These are phyloP conservation scores for Caenorhabditis doughertyi DNA, from an alignment of 2,888 invertebrate species.

Conservation along the genomic window DNA sequence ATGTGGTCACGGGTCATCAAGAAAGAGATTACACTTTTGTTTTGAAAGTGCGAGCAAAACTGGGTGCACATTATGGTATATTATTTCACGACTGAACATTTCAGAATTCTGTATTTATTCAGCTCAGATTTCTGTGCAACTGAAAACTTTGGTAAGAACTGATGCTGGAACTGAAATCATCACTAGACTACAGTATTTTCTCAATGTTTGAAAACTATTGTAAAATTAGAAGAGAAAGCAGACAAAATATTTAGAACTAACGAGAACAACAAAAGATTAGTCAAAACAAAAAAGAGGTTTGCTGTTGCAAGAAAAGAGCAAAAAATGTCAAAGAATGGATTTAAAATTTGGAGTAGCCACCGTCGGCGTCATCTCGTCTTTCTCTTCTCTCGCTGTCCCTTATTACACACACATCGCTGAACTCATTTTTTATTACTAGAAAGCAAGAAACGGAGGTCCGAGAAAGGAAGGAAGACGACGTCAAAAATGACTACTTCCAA, in stretches of 20 bases:
- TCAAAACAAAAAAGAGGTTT: slow-evolving; percentile 34
- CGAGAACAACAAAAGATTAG: slow-evolving; percentile 15
- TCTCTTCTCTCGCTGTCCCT: slow-evolving; percentile 20
- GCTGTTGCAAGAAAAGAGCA: slow-evolving; percentile 41
- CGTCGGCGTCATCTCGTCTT: slow-evolving; percentile 2
- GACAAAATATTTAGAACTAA: not conserved
- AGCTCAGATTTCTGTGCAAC: no score
- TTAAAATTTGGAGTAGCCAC: slow-evolving; percentile 54
- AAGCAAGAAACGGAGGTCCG: slow-evolving; percentile 28
- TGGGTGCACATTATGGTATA: slow-evolving; percentile 43
- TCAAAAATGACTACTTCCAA: slow-evolving; percentile 46
- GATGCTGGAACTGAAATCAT: no score
- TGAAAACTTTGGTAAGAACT: no score
- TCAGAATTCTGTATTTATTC: no score
- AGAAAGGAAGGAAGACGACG: slow-evolving; percentile 8
- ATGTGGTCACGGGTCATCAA: slow-evolving; percentile 55
- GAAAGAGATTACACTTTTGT: slow-evolving; percentile 3
- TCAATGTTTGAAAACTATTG: no score
- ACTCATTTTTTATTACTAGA: slow-evolving; percentile 60
- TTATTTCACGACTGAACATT: slow-evolving; percentile 37
- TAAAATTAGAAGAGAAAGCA: no score
- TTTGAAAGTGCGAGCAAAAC: not conserved
- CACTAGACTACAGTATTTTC: no score
- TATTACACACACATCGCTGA: slow-evolving; percentile 60
- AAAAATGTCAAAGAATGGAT: slow-evolving; percentile 55